phyloP scores from a whole-genome alignment of 2,888 invertebrate genomes.

The Cryptocephalus moraei region DNA sequence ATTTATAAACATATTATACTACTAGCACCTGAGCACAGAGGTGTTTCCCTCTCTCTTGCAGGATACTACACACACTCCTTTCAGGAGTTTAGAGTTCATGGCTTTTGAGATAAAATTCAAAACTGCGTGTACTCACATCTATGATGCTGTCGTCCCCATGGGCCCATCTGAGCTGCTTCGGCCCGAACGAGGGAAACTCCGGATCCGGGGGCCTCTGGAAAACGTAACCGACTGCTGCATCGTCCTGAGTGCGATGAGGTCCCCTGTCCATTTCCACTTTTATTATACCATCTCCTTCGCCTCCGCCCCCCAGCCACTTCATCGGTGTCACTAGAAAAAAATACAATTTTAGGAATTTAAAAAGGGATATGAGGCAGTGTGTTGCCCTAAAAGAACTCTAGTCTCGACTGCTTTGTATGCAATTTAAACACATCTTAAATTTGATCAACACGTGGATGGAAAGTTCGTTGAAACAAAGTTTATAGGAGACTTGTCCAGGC shows the following conservation, averaged over 20 bases:
- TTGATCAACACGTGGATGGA: no score
- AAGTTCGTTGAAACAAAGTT: no score
- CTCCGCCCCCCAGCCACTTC: constrained; percentile 66
- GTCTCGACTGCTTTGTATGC: no score
- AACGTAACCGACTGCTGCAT: constrained; percentile 87
- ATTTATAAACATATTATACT: no score
- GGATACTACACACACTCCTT: no score
- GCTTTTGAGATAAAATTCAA: no score
- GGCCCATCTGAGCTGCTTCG: constrained; percentile 75
- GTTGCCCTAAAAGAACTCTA: no score
- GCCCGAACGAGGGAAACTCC: constrained; percentile 61
- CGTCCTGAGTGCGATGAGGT: constrained; percentile 72
- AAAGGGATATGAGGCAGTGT: not conserved
- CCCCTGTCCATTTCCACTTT: constrained; percentile 54
- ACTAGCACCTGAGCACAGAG: no score
- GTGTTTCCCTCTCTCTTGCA: no score
- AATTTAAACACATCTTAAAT: no score
- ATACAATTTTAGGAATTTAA: not conserved
- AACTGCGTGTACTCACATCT: constrained; percentile 53
- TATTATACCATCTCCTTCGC: constrained; percentile 52
- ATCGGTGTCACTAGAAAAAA: constrained; percentile 42
- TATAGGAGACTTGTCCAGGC: no score
- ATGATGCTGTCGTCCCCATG: constrained; percentile 74
- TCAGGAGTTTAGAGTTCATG: no score
- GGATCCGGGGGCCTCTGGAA: constrained; percentile 77